Conservation (phyloP, 2,888 invertebrate genomes). For the Patella depressa region DNA sequence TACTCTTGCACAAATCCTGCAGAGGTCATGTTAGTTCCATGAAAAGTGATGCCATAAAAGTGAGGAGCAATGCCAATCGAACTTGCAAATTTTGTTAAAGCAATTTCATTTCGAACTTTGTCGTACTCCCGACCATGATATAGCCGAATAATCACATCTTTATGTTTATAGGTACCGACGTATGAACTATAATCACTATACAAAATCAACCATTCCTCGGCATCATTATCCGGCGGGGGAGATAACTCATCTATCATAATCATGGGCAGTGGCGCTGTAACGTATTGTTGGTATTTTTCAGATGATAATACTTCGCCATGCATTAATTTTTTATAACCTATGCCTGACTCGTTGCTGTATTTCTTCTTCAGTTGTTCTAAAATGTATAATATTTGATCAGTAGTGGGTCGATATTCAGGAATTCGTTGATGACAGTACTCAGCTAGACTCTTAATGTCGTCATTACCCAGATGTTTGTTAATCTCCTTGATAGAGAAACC, state of each 20-base stretch:
- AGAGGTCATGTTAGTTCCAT: neutral
- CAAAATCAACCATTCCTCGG: neutral
- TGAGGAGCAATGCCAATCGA: slow-evolving; percentile 14
- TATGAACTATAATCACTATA: neutral
- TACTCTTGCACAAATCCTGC: slow-evolving; percentile 20
- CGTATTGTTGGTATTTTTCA: neutral
- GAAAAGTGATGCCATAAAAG: slow-evolving; percentile 18
- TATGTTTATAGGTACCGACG: neutral
- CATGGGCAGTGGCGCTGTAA: neutral
- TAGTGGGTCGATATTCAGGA: neutral
- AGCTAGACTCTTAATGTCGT: neutral
- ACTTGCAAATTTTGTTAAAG: slow-evolving; percentile 9
- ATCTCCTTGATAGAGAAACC: neutral
- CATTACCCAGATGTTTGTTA: neutral
- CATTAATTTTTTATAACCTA: neutral
- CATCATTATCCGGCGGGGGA: neutral
- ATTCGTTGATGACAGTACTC: neutral
- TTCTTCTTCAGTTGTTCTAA: neutral
- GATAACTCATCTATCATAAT: neutral
- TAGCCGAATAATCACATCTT: neutral
- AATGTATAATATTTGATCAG: neutral
- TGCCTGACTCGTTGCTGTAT: neutral
- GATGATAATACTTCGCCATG: neutral
- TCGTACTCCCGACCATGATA: neutral
- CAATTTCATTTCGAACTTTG: slow-evolving; percentile 14